Evolutionary conservation across 2,888 invertebrate species (phyloP).

Genomic region (Strigamia crassipes): DNA sequence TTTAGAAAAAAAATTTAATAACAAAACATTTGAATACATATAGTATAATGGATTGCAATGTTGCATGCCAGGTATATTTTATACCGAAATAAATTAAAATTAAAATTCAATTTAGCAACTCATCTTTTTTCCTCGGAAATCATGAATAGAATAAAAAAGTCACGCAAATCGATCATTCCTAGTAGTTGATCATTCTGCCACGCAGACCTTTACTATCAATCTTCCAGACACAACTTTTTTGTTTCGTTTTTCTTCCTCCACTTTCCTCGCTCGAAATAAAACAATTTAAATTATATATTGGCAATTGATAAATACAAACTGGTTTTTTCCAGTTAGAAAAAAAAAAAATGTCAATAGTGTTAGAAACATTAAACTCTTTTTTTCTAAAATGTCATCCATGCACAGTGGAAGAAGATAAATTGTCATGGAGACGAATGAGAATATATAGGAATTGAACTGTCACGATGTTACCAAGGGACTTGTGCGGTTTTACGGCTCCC

Average conservation of each 20-base stretch:
- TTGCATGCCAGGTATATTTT: background rate
- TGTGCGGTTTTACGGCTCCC: slow-evolving; percentile 39
- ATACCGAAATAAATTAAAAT: background rate
- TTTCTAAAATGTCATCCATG: background rate
- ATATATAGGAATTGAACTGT: slow-evolving; percentile 38
- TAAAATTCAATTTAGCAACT: background rate
- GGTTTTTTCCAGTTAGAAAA: background rate
- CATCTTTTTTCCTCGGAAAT: background rate
- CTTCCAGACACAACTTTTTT: background rate
- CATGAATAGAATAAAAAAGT: background rate
- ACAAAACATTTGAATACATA: background rate
- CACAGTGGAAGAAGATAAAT: slow-evolving; percentile 10
- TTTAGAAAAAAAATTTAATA: background rate
- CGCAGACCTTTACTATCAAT: background rate
- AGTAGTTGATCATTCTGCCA: background rate
- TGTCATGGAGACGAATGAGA: slow-evolving; percentile 38
- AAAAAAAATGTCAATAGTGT: background rate
- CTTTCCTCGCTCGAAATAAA: background rate
- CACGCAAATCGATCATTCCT: background rate
- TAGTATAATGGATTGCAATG: background rate
- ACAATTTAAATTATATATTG: background rate
- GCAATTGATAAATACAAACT: background rate
- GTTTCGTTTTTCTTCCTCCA: no score
- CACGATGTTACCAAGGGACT: slow-evolving; percentile 42
- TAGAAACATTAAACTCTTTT: background rate